A percentile compares a stretch with the other conserved stretches of the same genome.
Conservation (phyloP, 2,797 vertebrate genomes). For the Xenopus petersii region DNA sequence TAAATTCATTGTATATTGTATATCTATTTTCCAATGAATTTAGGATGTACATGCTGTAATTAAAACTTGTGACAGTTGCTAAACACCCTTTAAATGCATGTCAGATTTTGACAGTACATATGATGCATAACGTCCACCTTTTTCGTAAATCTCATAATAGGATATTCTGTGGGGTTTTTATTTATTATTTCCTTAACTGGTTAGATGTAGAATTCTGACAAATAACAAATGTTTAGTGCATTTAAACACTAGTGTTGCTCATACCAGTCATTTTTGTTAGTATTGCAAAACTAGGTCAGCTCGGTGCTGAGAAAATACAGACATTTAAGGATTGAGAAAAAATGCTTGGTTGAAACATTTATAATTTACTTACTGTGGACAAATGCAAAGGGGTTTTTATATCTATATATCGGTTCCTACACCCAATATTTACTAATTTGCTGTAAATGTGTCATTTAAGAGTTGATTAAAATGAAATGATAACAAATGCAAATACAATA, state of each 20-base stretch:
- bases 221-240: background rate
- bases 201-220: background rate
- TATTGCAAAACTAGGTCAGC: constrained; percentile 22
- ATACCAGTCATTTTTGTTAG: background rate
- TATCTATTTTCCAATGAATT: background rate
- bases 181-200: background rate
- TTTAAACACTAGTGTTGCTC: constrained; percentile 1
- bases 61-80: no score
- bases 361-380: no score
- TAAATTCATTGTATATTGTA: background rate
- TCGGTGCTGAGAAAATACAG: constrained; percentile 7
- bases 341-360: background rate
- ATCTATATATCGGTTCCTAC: no score
- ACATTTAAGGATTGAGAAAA: constrained; percentile 13
- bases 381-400: no score
- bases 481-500: no score
- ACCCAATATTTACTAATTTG: no score
- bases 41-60: background rate
- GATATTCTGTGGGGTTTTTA: background rate
- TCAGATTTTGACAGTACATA: no score
- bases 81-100: background rate
- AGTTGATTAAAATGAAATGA: no score
- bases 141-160: background rate
- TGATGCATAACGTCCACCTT: no score
- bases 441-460: no score